Base-by-base conservation (phyloP, 2,888 invertebrate species). In the Trichogramma dendrolimi region DNA sequence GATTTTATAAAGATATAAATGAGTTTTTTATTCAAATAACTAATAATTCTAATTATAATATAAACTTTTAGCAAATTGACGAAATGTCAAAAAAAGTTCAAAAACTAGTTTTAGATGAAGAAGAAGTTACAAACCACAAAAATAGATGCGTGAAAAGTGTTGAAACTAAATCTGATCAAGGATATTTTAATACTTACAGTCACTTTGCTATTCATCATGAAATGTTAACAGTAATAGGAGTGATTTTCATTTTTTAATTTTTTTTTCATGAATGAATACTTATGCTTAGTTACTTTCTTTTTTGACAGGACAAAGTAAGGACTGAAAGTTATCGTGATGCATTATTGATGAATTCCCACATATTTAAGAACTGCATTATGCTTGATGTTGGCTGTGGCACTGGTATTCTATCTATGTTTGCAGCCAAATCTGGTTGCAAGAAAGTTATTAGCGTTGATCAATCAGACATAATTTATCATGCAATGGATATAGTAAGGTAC, bases 301-400 rank as follows among this genome's bases (percentile, higher is more conserved):
- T 14, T 70, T 72, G 73, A 48, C 71, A 88, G 84, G 95, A 95
- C 75, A 86, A 84, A 77, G 86, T 92, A 4, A 83, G 97, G 58
- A 97, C 96, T 4, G 87, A 90, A 75, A 89, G 91, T 69, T 97
- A 97, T 74, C 84, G 89, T 70, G 86, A 92, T 80, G 93, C 95
- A 38, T 88, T 96, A 67, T 74, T 90, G 55, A 84, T 85, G 14
- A 96, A 96, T 76, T 81, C 81, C 42, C 83, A 85, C 43, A 80
- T 85, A 60, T 84, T 96, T 58, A 82, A 82, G 71, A 87, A 86
- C 48, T 94, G 94, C 80, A 81, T 86, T 38, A 93, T 99, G 27
- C 81, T 99, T 63, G 99, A 99, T 82, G 88, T 99, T 60, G 99
- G 99, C 44, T 97, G 97, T 80, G 99, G 99, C 39, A 98, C 98